phyloP scores from a whole-genome alignment of 2,113 vertebrate genomes.

The Odontophorus gujanensis region DNA sequence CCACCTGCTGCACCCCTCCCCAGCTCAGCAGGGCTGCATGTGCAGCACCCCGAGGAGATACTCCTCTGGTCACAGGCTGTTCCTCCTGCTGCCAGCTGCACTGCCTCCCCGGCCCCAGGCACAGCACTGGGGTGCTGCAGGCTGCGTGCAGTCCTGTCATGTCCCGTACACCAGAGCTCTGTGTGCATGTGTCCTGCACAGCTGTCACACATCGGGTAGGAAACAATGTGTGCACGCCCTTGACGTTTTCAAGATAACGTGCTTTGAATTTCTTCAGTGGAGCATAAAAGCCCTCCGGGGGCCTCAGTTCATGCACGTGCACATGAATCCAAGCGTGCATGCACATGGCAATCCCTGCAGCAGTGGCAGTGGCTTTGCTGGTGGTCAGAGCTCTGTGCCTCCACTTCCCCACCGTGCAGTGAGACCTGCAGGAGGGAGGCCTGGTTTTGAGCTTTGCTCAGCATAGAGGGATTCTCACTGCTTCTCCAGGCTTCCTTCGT shows the following conservation, averaged over 20 bases:
- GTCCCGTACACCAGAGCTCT: fast-evolving
- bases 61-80: fast-evolving
- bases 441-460: not conserved
- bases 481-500: not conserved
- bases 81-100: not conserved
- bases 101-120: not conserved
- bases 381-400: not conserved
- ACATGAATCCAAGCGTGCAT: fast-evolving
- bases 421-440: not conserved
- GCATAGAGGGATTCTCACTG: not conserved
- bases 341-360: fast-evolving
- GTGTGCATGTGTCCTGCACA: fast-evolving
- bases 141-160: not conserved
- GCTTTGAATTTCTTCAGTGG: fast-evolving
- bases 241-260: not conserved
- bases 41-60: not conserved
- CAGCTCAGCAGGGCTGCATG: not conserved
- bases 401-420: not conserved
- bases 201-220: fast-evolving
- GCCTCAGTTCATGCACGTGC: not conserved
- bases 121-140: not conserved
- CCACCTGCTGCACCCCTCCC: conserved; percentile 23
- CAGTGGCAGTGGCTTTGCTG: fast-evolving
- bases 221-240: not conserved
- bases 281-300: not conserved